Percentiles rank a stretch among this genome's conserved stretches.
Conservation (phyloP, 2,888 invertebrate species). For the Eucera pruinosa region DNA sequence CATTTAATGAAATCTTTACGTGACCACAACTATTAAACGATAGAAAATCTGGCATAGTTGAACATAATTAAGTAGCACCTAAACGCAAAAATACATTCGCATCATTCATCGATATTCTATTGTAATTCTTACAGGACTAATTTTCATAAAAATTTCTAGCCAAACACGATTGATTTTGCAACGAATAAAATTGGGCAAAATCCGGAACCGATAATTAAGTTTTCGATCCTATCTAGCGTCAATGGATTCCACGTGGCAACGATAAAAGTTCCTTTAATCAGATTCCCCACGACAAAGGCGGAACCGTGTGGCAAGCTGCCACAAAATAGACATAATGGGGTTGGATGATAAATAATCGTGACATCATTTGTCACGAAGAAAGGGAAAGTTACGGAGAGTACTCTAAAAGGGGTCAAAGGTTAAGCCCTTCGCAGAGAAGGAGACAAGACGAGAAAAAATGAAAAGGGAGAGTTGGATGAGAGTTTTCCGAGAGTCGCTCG, state of each 20-base stretch:
- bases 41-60: no score
- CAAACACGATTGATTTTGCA: no score
- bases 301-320: slow-evolving; percentile 20
- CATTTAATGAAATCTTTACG: no score
- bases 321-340: slow-evolving; percentile 37
- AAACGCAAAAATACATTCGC: no score
- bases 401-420: no score
- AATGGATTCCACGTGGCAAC: not conserved
- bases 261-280: slow-evolving; percentile 32
- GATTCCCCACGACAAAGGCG: slow-evolving; percentile 16
- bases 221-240: not conserved
- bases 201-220: not conserved
- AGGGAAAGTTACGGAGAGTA: slow-evolving; percentile 23
- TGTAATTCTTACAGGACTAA: no score
- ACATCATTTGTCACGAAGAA: slow-evolving; percentile 60
- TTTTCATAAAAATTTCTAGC: no score
- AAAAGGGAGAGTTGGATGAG: not conserved
- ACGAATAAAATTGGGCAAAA: not conserved
- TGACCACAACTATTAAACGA: no score
- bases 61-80: no score
- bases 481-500: slow-evolving; percentile 15
- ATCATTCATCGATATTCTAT: no score
- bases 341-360: slow-evolving; percentile 66
- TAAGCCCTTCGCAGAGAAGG: no score
- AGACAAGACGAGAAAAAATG: slow-evolving; percentile 1